A percentile compares a stretch with the other conserved stretches of the same genome.
Conservation (phyloP, 2,113 vertebrate genomes). For the Bufo bufo region DNA sequence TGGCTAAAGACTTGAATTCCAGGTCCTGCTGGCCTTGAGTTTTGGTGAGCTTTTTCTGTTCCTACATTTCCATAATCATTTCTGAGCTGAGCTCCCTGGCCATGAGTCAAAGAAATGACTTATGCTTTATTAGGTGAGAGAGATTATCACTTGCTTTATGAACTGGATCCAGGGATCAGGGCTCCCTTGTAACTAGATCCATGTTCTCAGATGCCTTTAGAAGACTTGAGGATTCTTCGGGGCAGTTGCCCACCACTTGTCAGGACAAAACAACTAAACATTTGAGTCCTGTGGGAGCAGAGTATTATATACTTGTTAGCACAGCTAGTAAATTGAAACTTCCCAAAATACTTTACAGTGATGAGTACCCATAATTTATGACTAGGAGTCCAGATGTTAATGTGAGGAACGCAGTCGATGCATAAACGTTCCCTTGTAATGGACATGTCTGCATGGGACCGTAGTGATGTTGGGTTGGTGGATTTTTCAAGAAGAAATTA, state of each 20-base stretch:
- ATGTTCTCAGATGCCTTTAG: neutral
- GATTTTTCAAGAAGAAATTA: neutral
- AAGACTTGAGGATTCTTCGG: neutral
- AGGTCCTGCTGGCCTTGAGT: neutral
- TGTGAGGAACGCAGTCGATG: too few relatives aligned
- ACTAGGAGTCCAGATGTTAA: neutral
- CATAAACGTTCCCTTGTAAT: neutral
- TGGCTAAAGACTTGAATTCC: neutral
- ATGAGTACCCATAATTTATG: neutral
- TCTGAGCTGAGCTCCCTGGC: slow-evolving; percentile 6
- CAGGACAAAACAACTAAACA: neutral
- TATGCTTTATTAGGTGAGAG: slow-evolving; percentile 49
- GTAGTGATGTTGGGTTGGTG: neutral
- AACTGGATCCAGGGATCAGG: neutral
- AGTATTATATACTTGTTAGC: neutral
- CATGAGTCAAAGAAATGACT: slow-evolving; percentile 10
- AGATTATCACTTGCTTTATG: slow-evolving; percentile 24
- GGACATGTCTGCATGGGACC: neutral
- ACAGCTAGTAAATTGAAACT: neutral
- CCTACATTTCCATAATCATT: slow-evolving; percentile 6
- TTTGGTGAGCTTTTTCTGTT: neutral
- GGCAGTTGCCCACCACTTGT: neutral
- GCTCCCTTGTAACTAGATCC: neutral
- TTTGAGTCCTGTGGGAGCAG: neutral
- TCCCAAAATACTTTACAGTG: neutral